Evolutionary conservation across 2,888 invertebrate species (phyloP), one percentile per base, ranked within the genome.

Genomic region (Ernsta delagoae): DNA sequence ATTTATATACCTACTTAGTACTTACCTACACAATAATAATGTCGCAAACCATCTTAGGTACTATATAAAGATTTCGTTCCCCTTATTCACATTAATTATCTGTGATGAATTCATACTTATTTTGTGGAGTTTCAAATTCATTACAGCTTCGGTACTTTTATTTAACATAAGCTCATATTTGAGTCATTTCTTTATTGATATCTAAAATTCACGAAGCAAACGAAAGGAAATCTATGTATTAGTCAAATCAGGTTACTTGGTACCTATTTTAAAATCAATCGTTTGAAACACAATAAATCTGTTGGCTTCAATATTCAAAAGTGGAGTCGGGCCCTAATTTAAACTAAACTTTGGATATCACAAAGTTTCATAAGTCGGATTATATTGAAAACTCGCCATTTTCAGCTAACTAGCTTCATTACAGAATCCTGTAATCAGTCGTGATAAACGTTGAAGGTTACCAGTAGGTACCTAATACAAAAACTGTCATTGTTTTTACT

Each of bases 351-450:
- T 65, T 65, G 8, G 45, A 8, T 45, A 43, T 12, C 54, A 24
- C 41, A 31, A 54, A 53, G 43, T 63, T 50, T 50, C 9, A 39
- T 7, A 34, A 8, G 62, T 50, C n/a, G 12, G n/a, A 8, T 57
- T 56, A n/a, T n/a, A 54, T 64, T 64, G 63, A 54, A 64, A 41
- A 64, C n/a, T 24, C n/a, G 5, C 24, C 54, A n/a, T 56, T 64
- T 64, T n/a, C 54, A 56, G 4, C 12, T 41, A 36, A 36, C 36
- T 36, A 36, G 36, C 3, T 36, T 24, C 24, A 48, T 62, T 45
- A 60, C 11, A n/a, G 11, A 31, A 24, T 48, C 34, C 31, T 31
- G 34, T 12, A 61, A 43, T 60, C 45, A 24, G 57, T 12, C 7
- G 11, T 54, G 54, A 34, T 34, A 34, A 3, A 54, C 5, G 9